Evolutionary conservation across 2,113 vertebrate species (phyloP).

Genomic region (Apodemus sylvaticus): DNA sequence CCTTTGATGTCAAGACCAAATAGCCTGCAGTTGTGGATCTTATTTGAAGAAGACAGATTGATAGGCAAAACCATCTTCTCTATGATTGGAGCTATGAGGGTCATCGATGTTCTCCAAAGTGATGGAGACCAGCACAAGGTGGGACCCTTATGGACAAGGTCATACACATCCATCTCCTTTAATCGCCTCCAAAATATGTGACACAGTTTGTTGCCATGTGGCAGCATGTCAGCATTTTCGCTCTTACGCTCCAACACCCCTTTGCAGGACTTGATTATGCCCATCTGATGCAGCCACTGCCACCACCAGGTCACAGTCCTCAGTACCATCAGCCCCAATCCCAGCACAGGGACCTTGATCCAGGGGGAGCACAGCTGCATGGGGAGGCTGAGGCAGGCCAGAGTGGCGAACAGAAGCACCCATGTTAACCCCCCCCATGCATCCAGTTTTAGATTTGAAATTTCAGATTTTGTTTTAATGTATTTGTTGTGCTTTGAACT

Average conservation of each 20-base stretch:
- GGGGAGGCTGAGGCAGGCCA: background rate
- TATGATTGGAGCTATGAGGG: slow-evolving; percentile 88
- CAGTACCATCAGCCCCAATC: slow-evolving; percentile 74
- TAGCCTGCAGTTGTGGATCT: slow-evolving; percentile 84
- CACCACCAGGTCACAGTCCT: slow-evolving; percentile 74
- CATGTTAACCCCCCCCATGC: background rate
- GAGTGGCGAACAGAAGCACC: background rate
- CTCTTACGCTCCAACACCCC: slow-evolving; percentile 85
- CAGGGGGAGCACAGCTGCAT: slow-evolving; percentile 3
- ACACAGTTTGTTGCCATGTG: slow-evolving; percentile 87
- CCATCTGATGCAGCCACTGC: slow-evolving; percentile 84
- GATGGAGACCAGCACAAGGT: slow-evolving; percentile 89
- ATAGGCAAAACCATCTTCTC: slow-evolving; percentile 85
- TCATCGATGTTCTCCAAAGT: slow-evolving; percentile 78
- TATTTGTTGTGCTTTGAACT: background rate
- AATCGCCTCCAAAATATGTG: slow-evolving; percentile 95
- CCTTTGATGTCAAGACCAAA: slow-evolving; percentile 89
- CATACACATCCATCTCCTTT: slow-evolving; percentile 90
- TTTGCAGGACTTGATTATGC: slow-evolving; percentile 92
- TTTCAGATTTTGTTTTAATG: background rate
- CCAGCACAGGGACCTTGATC: slow-evolving; percentile 72
- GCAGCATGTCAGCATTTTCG: slow-evolving; percentile 84
- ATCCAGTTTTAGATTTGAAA: background rate
- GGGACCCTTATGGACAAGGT: slow-evolving; percentile 92
- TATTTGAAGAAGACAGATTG: slow-evolving; percentile 81